Evolutionary conservation across 2,888 invertebrate genomes (phyloP).

Genomic region (Erpobdella octoculata): DNA sequence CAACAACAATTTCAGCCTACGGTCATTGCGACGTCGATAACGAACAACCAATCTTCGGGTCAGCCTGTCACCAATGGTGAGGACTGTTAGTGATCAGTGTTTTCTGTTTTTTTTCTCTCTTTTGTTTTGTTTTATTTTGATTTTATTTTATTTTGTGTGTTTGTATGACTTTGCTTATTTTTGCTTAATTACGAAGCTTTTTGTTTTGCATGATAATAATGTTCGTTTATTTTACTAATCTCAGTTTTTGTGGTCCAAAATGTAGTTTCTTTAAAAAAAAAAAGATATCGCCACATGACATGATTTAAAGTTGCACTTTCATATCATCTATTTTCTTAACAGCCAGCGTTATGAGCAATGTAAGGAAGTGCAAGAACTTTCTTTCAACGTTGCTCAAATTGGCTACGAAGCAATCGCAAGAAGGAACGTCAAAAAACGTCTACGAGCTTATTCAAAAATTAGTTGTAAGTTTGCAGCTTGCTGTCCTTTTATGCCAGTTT

Average conservation of each 20-base stretch:
- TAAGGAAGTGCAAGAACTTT: slow-evolving; percentile 93
- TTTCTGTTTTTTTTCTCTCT: not conserved
- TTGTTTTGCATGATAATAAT: too few species aligned
- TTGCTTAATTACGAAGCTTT: not conserved
- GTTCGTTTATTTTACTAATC: too few species aligned
- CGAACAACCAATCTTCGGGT: too few species aligned
- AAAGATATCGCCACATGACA: not conserved
- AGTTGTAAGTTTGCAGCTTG: slow-evolving; percentile 59
- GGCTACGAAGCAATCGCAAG: slow-evolving; percentile 81
- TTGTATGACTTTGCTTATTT: not conserved
- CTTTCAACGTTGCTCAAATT: slow-evolving; percentile 87
- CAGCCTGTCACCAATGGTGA: too few species aligned
- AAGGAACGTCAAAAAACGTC: slow-evolving; percentile 84
- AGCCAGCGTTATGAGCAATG: slow-evolving; percentile 44
- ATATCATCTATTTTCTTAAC: too few species aligned
- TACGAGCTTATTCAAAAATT: slow-evolving; percentile 86
- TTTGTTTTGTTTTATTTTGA: not conserved
- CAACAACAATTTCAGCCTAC: not conserved
- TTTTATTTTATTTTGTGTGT: not conserved
- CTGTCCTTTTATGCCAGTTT: too few species aligned
- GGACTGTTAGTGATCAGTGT: not conserved
- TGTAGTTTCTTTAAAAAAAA: not conserved
- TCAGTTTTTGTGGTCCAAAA: too few species aligned
- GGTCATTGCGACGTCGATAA: not conserved
- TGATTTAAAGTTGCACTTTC: not conserved